phyloP scores from a whole-genome alignment of 2,113 vertebrate species.

The Kryptolebias marmoratus region DNA sequence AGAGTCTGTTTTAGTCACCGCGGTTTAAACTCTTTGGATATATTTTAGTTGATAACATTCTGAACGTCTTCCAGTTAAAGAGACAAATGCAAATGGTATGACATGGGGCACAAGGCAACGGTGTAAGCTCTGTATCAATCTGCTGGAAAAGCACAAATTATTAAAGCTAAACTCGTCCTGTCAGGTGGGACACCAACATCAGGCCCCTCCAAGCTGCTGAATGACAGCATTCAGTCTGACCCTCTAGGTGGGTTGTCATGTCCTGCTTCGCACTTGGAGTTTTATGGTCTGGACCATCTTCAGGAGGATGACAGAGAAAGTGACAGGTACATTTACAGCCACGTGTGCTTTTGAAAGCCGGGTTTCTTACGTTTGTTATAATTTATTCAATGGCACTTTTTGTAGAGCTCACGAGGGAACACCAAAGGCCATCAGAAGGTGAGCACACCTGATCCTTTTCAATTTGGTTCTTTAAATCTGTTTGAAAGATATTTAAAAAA shows the following conservation, averaged over 20 bases:
- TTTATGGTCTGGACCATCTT: slow-evolving; percentile 86
- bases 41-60: too few relatives aligned
- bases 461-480: neutral
- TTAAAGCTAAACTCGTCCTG: neutral
- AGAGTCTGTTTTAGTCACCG: too few relatives aligned
- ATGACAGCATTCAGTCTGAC: slow-evolving; percentile 81
- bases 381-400: neutral
- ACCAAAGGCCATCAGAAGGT: slow-evolving; percentile 73
- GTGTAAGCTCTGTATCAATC: neutral
- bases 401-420: slow-evolving; percentile 73
- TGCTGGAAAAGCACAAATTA: neutral
- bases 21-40: too few relatives aligned
- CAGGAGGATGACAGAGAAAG: slow-evolving; percentile 91
- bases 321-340: slow-evolving; percentile 83
- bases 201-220: slow-evolving; percentile 78
- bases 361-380: neutral
- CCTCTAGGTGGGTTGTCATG: slow-evolving; percentile 84
- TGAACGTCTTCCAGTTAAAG: neutral
- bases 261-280: slow-evolving; percentile 84
- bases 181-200: slow-evolving; percentile 43
- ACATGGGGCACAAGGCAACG: neutral
- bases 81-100: neutral
- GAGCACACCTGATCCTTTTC: neutral
- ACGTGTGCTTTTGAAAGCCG: neutral
- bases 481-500: neutral